Conservation (phyloP, 2,113 vertebrate genomes). For the Choloepus hoffmanni region DNA sequence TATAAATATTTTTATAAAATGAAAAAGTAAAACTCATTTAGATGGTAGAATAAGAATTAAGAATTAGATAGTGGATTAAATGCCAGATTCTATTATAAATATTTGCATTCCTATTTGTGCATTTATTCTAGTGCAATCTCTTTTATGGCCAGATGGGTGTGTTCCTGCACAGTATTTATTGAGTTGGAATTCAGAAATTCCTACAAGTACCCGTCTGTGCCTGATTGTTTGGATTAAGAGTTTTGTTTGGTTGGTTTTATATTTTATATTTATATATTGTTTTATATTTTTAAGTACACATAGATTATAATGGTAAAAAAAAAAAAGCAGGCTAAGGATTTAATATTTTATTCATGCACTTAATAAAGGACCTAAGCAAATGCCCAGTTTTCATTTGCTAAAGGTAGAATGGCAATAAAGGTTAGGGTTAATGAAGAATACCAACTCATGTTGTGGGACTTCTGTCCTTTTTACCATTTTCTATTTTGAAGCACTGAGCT, state of each 20-base stretch:
- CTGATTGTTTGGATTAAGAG: neutral
- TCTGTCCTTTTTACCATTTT: neutral
- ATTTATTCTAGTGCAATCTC: constrained; percentile 20
- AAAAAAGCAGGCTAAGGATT: neutral
- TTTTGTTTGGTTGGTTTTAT: neutral
- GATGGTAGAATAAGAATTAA: neutral
- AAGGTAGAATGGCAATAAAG: neutral
- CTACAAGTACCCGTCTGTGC: neutral
- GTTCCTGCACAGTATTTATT: neutral
- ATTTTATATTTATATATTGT: neutral
- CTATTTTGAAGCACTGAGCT: neutral
- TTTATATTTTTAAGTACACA: neutral
- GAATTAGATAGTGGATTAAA: neutral
- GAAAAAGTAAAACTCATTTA: neutral
- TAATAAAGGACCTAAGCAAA: constrained; percentile 17
- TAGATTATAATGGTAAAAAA: neutral
- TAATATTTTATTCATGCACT: neutral
- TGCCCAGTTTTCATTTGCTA: neutral
- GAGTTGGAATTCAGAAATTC: constrained; percentile 29
- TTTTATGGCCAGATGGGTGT: constrained; percentile 24
- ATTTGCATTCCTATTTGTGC: neutral
- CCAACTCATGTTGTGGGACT: neutral
- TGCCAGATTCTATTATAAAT: neutral
- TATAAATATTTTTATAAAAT: neutral
- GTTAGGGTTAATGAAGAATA: neutral